phyloP scores from a whole-genome alignment of 2,888 invertebrate species.

The Trachelus stipa region DNA sequence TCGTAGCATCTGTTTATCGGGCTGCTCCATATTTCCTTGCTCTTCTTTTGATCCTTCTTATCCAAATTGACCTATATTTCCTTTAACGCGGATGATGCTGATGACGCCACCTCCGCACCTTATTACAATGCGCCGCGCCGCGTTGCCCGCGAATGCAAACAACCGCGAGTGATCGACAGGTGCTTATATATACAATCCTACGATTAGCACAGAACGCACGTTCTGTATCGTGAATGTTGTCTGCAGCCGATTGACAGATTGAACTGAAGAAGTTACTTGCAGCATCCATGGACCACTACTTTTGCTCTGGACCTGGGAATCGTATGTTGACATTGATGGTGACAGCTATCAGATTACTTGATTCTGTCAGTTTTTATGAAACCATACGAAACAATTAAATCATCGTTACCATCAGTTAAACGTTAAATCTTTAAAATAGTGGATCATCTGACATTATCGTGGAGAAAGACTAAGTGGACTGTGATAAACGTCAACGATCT shows the following conservation, averaged over 20 bases:
- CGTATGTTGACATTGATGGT: not conserved
- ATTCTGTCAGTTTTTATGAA: not conserved
- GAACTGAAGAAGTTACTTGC: not conserved
- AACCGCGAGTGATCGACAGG: not conserved
- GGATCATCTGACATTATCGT: not conserved
- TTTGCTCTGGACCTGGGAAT: not conserved
- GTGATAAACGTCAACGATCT: not conserved
- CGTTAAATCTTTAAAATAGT: not conserved
- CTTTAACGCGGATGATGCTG: not conserved
- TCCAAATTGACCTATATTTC: not conserved
- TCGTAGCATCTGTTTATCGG: not conserved
- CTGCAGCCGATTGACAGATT: not conserved
- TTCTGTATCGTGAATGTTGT: not conserved
- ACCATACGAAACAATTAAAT: not conserved
- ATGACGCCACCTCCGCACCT: slow-evolving; percentile 8
- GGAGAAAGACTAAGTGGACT: not conserved
- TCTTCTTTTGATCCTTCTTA: not conserved
- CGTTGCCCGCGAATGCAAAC: not conserved
- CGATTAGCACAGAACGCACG: not conserved
- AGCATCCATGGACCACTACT: not conserved
- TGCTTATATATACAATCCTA: not conserved
- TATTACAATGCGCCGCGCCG: slow-evolving; percentile 3
- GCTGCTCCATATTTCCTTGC: not conserved
- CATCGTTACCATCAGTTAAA: not conserved
- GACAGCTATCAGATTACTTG: not conserved